Conservation (phyloP, 1,140 invertebrate genomes). For the Sinella curviseta region DNA sequence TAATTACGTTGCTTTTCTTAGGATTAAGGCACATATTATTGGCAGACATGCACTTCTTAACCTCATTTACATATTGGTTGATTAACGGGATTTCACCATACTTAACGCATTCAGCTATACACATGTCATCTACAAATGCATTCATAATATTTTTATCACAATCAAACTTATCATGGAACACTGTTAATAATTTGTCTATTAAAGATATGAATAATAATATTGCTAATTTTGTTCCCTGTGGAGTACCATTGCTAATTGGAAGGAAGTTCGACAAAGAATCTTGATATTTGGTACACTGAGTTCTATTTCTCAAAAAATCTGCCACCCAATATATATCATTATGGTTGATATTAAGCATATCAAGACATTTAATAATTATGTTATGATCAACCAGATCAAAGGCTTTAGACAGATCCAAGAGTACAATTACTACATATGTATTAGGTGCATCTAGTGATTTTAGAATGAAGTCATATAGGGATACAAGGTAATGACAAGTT, state of each 20-base stretch:
- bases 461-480: background rate
- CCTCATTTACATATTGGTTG: background rate
- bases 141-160: background rate
- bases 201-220: background rate
- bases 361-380: conserved; percentile 1
- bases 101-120: background rate
- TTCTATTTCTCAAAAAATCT: conserved; percentile 6
- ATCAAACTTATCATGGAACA: background rate
- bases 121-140: conserved; percentile 17
- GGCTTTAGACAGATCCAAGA: conserved; percentile 20
- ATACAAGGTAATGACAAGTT: background rate
- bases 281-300: background rate
- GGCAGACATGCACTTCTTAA: background rate
- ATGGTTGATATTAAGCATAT: background rate
- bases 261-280: background rate
- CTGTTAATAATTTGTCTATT: background rate
- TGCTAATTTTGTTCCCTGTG: background rate
- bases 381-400: conserved; percentile 34
- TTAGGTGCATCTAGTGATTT: conserved; percentile 16
- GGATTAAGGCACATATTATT: background rate
- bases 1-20: background rate
- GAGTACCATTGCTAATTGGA: background rate
- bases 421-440: conserved; percentile 8
- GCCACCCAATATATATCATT: conserved; percentile 23
- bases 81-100: background rate